phyloP scores from a whole-genome alignment of 2,888 invertebrate genomes.

The Tenthredo notha region DNA sequence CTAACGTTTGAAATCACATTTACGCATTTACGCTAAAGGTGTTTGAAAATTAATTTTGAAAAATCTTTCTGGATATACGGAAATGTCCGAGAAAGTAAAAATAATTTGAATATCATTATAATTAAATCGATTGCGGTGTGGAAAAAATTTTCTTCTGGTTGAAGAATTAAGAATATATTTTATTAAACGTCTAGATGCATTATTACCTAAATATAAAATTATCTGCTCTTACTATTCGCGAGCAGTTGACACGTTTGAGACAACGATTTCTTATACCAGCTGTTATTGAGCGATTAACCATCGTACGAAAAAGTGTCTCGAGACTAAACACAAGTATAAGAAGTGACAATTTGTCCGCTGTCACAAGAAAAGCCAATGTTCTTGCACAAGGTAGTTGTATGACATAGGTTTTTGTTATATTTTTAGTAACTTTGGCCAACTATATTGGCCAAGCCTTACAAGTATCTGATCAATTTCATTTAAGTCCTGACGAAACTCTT shows the following conservation, averaged over 20 bases:
- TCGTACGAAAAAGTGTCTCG: not conserved
- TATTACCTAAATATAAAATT: not conserved
- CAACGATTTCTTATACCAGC: not conserved
- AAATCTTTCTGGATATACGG: not conserved
- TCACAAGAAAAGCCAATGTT: constrained; percentile 5
- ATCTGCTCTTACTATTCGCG: not conserved
- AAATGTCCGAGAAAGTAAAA: not conserved
- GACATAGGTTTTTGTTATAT: not conserved
- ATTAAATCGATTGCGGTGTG: not conserved
- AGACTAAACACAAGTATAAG: not conserved
- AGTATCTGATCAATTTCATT: not conserved
- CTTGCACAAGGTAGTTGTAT: constrained; percentile 15
- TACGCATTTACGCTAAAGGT: not conserved
- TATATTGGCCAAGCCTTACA: not conserved
- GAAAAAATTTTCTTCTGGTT: no score
- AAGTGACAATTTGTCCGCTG: constrained; percentile 24
- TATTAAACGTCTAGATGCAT: no score
- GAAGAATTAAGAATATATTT: no score
- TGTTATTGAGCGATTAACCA: not conserved
- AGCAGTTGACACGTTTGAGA: not conserved
- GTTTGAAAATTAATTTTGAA: not conserved
- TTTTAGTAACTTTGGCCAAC: not conserved
- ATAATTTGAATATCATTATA: not conserved
- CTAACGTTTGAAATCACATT: not conserved
- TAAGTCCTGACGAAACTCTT: not conserved